phyloP scores from a whole-genome alignment of 2,888 invertebrate genomes.

The Drosophila crucigera region DNA sequence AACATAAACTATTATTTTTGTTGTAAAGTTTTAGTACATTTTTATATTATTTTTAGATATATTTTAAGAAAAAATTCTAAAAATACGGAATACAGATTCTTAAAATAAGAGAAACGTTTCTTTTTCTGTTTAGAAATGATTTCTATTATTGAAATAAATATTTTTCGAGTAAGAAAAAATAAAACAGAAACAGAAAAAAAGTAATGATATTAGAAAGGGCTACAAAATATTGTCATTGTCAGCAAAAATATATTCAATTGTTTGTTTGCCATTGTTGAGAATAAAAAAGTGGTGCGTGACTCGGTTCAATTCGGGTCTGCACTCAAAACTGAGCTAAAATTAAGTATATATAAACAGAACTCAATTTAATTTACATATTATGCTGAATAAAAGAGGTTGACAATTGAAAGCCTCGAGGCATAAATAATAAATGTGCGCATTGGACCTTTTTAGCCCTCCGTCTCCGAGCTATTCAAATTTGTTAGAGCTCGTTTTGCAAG shows the following conservation, averaged over 20 bases:
- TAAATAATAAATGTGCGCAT: constrained; percentile 34
- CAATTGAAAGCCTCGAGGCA: constrained; percentile 30
- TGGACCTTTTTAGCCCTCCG: background rate
- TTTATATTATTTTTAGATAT: background rate
- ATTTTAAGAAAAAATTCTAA: background rate
- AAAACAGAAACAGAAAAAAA: background rate
- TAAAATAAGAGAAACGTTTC: background rate
- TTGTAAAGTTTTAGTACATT: background rate
- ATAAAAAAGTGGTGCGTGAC: constrained; percentile 16
- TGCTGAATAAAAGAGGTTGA: constrained; percentile 7
- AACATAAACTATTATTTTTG: background rate
- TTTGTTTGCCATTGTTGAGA: background rate
- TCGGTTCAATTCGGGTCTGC: background rate
- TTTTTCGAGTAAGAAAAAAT: background rate
- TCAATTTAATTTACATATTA: constrained; percentile 34
- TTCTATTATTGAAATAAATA: background rate
- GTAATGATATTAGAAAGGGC: background rate
- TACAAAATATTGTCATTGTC: background rate
- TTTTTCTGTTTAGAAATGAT: background rate
- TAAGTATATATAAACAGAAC: constrained; percentile 8
- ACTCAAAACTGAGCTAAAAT: constrained; percentile 18
- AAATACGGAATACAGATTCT: background rate
- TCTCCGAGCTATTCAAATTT: background rate
- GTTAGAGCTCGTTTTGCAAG: background rate
- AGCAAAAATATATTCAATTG: background rate